Evolutionary conservation across 2,797 vertebrate species (phyloP).

Genomic region (Artibeus jamaicensis): DNA sequence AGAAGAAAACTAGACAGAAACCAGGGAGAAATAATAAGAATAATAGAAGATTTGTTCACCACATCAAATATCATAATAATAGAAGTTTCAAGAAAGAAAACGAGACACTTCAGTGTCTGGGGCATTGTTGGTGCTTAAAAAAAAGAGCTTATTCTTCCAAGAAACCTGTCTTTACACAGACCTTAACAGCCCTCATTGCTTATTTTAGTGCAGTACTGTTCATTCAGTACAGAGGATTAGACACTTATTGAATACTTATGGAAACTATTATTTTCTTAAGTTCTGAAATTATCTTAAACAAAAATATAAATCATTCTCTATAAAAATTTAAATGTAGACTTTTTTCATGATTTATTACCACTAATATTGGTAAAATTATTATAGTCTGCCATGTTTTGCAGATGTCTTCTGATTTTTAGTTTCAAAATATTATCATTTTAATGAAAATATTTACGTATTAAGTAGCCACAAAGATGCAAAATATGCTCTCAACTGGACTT

Average conservation of each 20-base stretch:
- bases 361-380: neutral
- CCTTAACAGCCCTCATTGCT: accelerated
- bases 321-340: neutral
- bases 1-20: neutral
- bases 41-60: neutral
- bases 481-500: neutral
- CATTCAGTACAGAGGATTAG: neutral
- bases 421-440: neutral
- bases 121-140: neutral
- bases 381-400: neutral
- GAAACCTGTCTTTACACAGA: neutral
- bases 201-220: neutral
- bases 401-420: neutral
- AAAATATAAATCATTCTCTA: neutral
- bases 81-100: neutral
- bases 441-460: neutral
- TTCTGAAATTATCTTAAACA: neutral
- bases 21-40: neutral
- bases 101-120: neutral
- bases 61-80: neutral
- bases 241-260: neutral
- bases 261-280: neutral
- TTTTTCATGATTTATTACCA: neutral
- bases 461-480: neutral
- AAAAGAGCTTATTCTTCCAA: neutral